A percentile compares a stretch with the other conserved stretches of the same genome.
These are phyloP conservation scores for Centruroides sculpturatus DNA, from an alignment of 1,140 invertebrate species.

Conservation along the genomic window DNA sequence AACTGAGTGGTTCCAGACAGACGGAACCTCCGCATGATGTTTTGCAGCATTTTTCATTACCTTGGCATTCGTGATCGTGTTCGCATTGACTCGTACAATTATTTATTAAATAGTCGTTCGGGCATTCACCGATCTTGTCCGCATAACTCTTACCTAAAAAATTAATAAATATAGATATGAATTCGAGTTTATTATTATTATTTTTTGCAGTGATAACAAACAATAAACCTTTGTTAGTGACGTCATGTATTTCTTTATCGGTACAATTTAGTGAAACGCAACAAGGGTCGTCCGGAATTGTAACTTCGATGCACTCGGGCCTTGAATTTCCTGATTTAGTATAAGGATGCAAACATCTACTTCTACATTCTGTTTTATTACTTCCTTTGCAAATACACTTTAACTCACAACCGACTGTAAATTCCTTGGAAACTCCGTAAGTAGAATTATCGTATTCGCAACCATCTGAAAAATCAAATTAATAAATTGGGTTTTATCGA, in stretches of 20 bases:
- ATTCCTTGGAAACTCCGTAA: conserved; percentile 26
- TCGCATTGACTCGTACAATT: conserved; percentile 10
- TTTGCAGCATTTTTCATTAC: conserved; percentile 18
- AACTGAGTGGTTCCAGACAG: conserved; percentile 8
- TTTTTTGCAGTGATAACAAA: not conserved
- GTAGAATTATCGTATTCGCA: conserved; percentile 28
- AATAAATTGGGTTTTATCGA: not conserved
- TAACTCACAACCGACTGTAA: conserved; percentile 28
- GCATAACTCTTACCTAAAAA: not conserved
- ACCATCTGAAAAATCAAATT: conserved; percentile 18
- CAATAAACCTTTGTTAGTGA: too few relatives aligned
- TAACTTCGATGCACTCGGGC: conserved; percentile 51
- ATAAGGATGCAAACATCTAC: conserved; percentile 15
- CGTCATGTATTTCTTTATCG: not conserved
- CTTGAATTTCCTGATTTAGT: conserved; percentile 29
- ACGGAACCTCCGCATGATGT: conserved; percentile 17
- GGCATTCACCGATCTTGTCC: conserved; percentile 14
- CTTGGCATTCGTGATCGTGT: conserved; percentile 19
- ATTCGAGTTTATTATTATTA: not conserved
- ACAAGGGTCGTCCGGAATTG: conserved; percentile 52
- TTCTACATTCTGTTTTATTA: conserved; percentile 9
- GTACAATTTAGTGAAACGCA: conserved; percentile 52
- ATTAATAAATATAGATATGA: not conserved
- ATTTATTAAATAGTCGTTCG: not conserved
- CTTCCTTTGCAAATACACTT: conserved; percentile 25